phyloP scores from a whole-genome alignment of 2,888 invertebrate species.

The Eurois occulta region DNA sequence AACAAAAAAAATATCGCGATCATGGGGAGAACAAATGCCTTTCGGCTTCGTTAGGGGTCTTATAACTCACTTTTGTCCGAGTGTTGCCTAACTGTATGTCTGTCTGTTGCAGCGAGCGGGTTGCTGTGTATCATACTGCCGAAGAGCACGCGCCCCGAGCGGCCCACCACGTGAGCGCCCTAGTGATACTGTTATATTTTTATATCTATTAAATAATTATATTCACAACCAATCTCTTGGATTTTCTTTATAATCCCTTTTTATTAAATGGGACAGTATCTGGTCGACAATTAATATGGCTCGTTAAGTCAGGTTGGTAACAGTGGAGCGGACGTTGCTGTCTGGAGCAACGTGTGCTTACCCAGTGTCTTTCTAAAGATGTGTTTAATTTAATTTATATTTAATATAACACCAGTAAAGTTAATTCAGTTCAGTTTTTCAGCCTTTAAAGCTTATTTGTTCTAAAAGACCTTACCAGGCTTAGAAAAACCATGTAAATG shows the following conservation, averaged over 20 bases:
- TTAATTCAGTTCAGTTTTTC: not conserved
- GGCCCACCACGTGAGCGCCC: slow-evolving; percentile 74
- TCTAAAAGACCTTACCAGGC: not conserved
- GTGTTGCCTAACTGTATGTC: not conserved
- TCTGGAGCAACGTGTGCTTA: no score
- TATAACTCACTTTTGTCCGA: not conserved
- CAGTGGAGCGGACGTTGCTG: no score
- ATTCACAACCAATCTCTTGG: slow-evolving; percentile 60
- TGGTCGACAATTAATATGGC: not conserved
- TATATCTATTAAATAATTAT: slow-evolving; percentile 81
- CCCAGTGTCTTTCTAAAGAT: not conserved
- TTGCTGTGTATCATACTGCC: slow-evolving; percentile 89
- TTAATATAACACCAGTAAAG: no score
- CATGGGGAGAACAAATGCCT: not conserved
- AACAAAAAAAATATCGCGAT: no score
- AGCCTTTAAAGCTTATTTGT: not conserved
- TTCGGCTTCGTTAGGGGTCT: not conserved
- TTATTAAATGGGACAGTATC: not conserved
- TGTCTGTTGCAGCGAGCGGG: slow-evolving; percentile 89
- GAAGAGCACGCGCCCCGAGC: slow-evolving; percentile 88
- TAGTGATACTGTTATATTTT: slow-evolving; percentile 76
- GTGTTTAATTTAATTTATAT: no score
- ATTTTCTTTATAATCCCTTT: slow-evolving; percentile 14
- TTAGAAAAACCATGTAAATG: not conserved
- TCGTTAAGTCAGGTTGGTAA: not conserved